Conservation (phyloP, 2,113 vertebrate genomes). For the Scatophagus argus region DNA sequence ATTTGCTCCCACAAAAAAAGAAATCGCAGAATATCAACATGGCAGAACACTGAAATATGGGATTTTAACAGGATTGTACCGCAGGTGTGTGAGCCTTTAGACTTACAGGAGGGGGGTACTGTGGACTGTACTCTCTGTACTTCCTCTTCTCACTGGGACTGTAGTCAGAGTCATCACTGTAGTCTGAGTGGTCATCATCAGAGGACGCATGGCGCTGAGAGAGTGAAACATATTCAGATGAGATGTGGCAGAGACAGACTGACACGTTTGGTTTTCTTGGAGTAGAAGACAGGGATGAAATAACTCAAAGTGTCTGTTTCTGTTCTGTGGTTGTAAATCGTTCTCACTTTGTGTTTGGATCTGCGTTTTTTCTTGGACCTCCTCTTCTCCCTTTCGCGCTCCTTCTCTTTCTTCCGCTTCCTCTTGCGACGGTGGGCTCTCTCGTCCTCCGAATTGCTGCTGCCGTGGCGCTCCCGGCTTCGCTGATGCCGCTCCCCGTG, state of each 20-base stretch:
- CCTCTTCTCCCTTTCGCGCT: constrained; percentile 90
- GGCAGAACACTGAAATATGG: not conserved
- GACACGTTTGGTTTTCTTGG: too few relatives aligned
- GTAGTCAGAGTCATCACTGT: constrained; percentile 94
- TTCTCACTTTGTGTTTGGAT: constrained; percentile 94
- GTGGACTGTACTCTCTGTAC: constrained; percentile 94
- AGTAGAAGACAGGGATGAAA: not conserved
- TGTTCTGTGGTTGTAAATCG: fast-evolving
- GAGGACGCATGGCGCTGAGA: constrained; percentile 93
- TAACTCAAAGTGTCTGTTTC: not conserved
- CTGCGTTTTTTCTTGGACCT: constrained; percentile 90
- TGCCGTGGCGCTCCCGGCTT: constrained; percentile 87
- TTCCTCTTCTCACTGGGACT: constrained; percentile 94
- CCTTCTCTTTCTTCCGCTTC: constrained; percentile 93
- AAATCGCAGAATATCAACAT: not conserved
- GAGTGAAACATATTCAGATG: not conserved
- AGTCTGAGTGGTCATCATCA: constrained; percentile 94
- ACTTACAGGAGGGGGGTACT: constrained; percentile 86
- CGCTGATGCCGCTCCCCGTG: constrained; percentile 81
- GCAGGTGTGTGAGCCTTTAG: not conserved
- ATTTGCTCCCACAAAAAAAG: not conserved
- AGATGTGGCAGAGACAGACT: not conserved
- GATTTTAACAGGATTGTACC: not conserved
- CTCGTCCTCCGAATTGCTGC: constrained; percentile 88
- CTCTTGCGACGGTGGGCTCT: constrained; percentile 89